A percentile compares a stretch with the other conserved stretches of the same genome.
Evolutionary conservation across 2,113 vertebrate genomes (phyloP).

Genomic region (Syrmaticus mikado): DNA sequence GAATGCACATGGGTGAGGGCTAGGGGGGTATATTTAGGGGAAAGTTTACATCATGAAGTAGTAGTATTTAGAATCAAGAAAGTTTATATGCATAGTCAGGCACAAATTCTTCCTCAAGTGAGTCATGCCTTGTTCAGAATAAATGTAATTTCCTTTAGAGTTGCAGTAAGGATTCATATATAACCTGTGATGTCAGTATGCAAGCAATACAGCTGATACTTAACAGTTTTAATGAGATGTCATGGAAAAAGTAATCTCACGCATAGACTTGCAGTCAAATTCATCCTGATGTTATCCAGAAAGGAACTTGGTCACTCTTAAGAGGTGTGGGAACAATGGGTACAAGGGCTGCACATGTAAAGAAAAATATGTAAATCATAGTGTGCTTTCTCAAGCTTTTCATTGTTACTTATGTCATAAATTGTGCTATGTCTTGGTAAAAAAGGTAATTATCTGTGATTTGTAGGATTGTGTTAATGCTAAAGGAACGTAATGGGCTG

Average conservation of each 20-base stretch:
- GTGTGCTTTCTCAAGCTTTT: background rate
- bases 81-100: conserved; percentile 40
- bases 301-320: background rate
- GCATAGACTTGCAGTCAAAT: background rate
- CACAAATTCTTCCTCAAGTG: conserved; percentile 15
- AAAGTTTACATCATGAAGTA: background rate
- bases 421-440: background rate
- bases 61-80: background rate
- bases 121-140: background rate
- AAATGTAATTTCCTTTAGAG: background rate
- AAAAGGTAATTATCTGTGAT: background rate
- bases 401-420: background rate
- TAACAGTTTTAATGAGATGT: background rate
- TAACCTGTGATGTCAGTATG: background rate
- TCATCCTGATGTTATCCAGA: background rate
- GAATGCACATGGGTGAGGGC: background rate
- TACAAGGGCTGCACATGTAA: background rate
- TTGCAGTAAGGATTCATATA: background rate
- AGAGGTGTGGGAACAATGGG: background rate
- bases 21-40: background rate
- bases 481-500: background rate
- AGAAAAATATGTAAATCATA: background rate
- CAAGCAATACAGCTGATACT: background rate
- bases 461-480: background rate
- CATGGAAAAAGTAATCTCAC: background rate